Conservation (phyloP, 2,888 invertebrate species). For the Archips crataeganus region DNA sequence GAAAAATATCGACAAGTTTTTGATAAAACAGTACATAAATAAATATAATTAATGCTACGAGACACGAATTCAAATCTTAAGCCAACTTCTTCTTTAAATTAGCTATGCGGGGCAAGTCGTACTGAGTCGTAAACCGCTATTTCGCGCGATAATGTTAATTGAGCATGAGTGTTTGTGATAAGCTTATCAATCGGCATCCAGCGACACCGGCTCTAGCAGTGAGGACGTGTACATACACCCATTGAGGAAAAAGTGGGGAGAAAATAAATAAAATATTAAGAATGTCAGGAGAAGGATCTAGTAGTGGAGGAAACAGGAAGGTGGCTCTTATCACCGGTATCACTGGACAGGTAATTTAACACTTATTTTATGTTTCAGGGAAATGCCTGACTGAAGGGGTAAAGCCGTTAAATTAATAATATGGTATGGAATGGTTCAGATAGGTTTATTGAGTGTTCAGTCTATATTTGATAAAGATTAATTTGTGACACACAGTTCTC, state of each 20-base stretch:
- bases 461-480: background rate
- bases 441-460: background rate
- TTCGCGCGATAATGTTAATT: conserved; percentile 40
- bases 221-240: conserved; percentile 51
- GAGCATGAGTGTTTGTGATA: conserved; percentile 49
- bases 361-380: conserved; percentile 9
- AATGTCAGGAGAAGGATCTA: conserved; percentile 75
- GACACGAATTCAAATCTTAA: background rate
- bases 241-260: background rate
- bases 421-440: background rate
- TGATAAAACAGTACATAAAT: background rate
- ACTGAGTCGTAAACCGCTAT: conserved; percentile 26
- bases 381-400: background rate
- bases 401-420: background rate
- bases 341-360: conserved; percentile 94
- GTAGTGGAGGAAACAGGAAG: conserved; percentile 74
- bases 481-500: background rate
- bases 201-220: conserved; percentile 48
- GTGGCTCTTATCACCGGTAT: conserved; percentile 98
- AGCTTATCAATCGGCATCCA: conserved; percentile 48
- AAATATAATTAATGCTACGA: background rate
- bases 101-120: background rate
- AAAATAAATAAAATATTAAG: conserved; percentile 36
- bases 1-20: background rate
- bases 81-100: background rate